Conservation (phyloP, 2,888 invertebrate species). For the Drosophila melanosoma region DNA sequence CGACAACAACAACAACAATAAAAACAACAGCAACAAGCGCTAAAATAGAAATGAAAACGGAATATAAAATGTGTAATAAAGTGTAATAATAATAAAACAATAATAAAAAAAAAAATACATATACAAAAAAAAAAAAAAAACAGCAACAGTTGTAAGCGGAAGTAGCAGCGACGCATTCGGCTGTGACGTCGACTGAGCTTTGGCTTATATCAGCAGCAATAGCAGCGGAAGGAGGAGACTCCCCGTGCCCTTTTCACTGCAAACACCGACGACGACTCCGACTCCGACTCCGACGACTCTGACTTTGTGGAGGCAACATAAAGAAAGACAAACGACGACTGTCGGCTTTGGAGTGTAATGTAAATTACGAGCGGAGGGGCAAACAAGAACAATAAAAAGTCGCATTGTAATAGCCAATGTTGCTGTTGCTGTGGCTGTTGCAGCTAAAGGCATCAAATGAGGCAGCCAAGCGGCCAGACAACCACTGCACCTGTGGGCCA, state of each 20-base stretch:
- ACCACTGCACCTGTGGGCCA: conserved; percentile 66
- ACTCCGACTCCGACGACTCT: conserved; percentile 16
- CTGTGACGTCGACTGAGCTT: conserved; percentile 71
- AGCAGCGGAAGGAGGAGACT: conserved; percentile 42
- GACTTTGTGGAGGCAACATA: conserved; percentile 52
- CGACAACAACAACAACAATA: conserved; percentile 17
- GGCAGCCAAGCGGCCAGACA: conserved; percentile 52
- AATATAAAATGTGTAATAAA: conserved; percentile 72
- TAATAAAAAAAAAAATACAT: background rate
- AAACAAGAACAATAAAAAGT: conserved; percentile 70
- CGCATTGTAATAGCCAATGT: conserved; percentile 62
- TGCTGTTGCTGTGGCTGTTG: conserved; percentile 26
- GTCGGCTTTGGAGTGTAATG: conserved; percentile 66
- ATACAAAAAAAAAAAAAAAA: background rate
- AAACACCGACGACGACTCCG: background rate
- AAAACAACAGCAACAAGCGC: conserved; percentile 11
- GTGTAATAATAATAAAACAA: conserved; percentile 57
- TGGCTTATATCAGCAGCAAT: conserved; percentile 59
- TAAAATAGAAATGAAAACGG: conserved; percentile 63
- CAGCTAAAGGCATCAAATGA: conserved; percentile 56
- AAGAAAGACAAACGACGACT: conserved; percentile 72
- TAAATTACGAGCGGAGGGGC: conserved; percentile 70
- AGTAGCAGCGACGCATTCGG: conserved; percentile 75
- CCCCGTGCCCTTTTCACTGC: conserved; percentile 7
- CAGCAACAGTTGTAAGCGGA: conserved; percentile 67